These are phyloP conservation scores for Apodemia mormo DNA, from an alignment of 2,888 invertebrate genomes.

Conservation along the genomic window DNA sequence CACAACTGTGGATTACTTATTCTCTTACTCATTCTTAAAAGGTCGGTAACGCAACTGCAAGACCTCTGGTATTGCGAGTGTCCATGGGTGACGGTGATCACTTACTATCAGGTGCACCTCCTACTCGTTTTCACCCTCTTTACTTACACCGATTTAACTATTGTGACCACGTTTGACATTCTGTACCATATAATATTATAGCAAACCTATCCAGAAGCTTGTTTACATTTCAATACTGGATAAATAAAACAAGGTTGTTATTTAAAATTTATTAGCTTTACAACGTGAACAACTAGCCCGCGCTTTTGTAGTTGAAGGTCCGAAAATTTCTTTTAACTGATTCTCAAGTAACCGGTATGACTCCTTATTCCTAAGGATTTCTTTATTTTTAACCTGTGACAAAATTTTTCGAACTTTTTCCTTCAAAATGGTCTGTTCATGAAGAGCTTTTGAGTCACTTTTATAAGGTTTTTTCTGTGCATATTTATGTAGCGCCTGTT, in stretches of 20 bases:
- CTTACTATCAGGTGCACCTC: too few relatives aligned
- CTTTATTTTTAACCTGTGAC: conserved; percentile 47
- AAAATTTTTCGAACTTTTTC: conserved; percentile 49
- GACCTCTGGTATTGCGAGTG: too few relatives aligned
- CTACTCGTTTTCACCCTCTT: too few relatives aligned
- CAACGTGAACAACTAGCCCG: conserved; percentile 44
- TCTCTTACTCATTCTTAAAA: too few relatives aligned
- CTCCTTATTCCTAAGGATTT: conserved; percentile 45
- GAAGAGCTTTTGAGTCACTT: not conserved
- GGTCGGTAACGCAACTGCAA: too few relatives aligned
- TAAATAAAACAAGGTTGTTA: not conserved
- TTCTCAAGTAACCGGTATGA: conserved; percentile 44
- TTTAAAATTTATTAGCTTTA: conserved; percentile 26
- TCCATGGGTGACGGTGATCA: too few relatives aligned
- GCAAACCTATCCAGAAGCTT: too few relatives aligned
- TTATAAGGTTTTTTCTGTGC: conserved; percentile 5
- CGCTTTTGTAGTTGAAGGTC: conserved; percentile 39
- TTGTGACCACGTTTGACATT: too few relatives aligned
- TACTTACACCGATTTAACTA: too few relatives aligned
- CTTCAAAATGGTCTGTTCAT: conserved; percentile 44
- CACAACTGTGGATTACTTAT: too few relatives aligned
- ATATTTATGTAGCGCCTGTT: conserved; percentile 25
- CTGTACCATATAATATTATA: too few relatives aligned
- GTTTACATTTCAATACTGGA: too few relatives aligned
- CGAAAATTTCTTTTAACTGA: conserved; percentile 51